Evolutionary conservation across 2,797 vertebrate species (phyloP).

Genomic region (Oophaga sylvatica): DNA sequence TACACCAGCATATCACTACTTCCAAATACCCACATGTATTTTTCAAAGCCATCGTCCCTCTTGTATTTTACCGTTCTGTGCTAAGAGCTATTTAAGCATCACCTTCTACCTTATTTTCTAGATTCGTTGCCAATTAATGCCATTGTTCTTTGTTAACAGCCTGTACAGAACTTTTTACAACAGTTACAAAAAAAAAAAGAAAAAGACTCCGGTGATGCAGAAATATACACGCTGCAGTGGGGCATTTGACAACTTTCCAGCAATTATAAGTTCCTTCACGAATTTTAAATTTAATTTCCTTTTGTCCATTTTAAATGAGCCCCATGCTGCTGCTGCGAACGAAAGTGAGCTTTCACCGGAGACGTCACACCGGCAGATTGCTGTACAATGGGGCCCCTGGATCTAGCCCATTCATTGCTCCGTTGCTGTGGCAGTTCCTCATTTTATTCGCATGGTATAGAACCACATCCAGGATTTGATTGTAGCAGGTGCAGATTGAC

Average conservation of each 20-base stretch:
- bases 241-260: constrained; percentile 51
- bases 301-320: constrained; percentile 52
- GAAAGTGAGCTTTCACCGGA: constrained; percentile 49
- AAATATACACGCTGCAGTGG: constrained; percentile 22
- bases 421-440: background rate
- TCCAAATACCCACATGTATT: too few species aligned
- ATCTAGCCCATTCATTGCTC: constrained; percentile 6
- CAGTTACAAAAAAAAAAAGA: constrained; percentile 30
- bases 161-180: constrained; percentile 33
- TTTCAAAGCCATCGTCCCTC: background rate
- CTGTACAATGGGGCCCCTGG: constrained; percentile 37
- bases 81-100: background rate
- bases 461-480: constrained; percentile 14
- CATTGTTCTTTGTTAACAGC: constrained; percentile 36
- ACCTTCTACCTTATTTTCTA: background rate
- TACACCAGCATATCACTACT: too few species aligned
- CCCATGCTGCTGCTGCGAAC: constrained; percentile 42
- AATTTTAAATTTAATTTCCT: constrained; percentile 48
- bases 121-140: constrained; percentile 11
- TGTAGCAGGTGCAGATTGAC: constrained; percentile 28
- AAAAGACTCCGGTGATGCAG: constrained; percentile 41
- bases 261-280: constrained; percentile 56
- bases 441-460: constrained; percentile 38
- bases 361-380: constrained; percentile 48
- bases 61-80: background rate